Base-by-base conservation (phyloP, 2,797 vertebrate genomes). In the Neosilurus mollespiculum region DNA sequence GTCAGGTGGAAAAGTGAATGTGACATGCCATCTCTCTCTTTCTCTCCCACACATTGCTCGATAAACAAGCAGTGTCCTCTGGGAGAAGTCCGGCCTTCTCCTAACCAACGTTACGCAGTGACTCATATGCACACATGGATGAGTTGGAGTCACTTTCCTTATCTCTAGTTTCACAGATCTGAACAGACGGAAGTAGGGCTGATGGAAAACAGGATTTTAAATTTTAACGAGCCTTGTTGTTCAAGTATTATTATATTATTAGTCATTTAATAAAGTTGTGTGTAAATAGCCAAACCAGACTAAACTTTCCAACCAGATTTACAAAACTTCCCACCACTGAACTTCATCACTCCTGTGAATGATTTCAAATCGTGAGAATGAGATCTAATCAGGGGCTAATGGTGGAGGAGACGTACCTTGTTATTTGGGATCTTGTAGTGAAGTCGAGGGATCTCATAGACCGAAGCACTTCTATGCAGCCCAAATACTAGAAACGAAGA, bases 381-480 rank as follows among this genome's bases (percentile, higher is more conserved):
- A 16, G 22, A 64, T 20, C 43, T 43, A 43, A 26, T 24, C 4
- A 2, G 51, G 59, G 76, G 30, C n/a, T 73, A 61, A 70, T 53
- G 43, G 4, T 34, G 66, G 49, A 61, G 51, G 26, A 20, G 30
- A 54, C 93, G 88, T 95, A 99, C 97, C 97, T 97, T 92, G 97
- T 98, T 91, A 99, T 97, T 88, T 98, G 97, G 77, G 97, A 98
- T 91, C 97, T 96, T 87, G 97, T 99, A 88, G 93, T 97, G 92
- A 99, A 99, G 93, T 99, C 97, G 89, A 99, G 95, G 81, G 98
- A 99, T 91, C 96, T 96, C 97, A 99, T 99, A 43, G 98, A 99
- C 70, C 97, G 96, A 77, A 99, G 95, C 87, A 99, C 97, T 94
- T 99, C 98, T 90, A 99, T 96, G 89, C 97, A 99, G 30, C 98